Evolutionary conservation across 92 coral and sea anemone species (phyloP).

Genomic region (Palythoa grandiflora): DNA sequence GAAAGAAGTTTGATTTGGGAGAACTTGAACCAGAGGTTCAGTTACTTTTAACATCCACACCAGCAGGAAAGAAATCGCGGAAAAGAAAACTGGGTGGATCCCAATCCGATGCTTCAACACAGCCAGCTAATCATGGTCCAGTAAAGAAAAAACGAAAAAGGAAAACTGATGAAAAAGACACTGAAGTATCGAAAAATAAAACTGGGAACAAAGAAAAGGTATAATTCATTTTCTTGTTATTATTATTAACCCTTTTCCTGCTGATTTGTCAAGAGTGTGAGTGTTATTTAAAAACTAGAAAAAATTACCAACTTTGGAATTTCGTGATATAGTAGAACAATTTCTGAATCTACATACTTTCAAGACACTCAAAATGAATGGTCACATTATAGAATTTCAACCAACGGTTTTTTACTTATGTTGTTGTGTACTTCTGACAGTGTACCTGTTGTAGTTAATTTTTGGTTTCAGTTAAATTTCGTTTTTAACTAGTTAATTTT

Average conservation of each 20-base stretch:
- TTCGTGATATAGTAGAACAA: background rate
- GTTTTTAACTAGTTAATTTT: too few relatives aligned
- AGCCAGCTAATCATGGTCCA: background rate
- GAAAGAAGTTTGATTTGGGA: slow-evolving; percentile 89
- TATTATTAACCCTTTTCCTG: background rate
- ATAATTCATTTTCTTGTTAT: background rate
- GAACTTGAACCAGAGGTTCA: slow-evolving; percentile 73
- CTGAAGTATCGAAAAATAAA: slow-evolving; percentile 31
- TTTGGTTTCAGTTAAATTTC: too few relatives aligned
- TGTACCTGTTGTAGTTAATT: too few relatives aligned
- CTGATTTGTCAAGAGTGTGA: too few relatives aligned
- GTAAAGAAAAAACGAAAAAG: slow-evolving; percentile 75
- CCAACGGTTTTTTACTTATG: too few relatives aligned
- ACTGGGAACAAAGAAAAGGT: slow-evolving; percentile 55
- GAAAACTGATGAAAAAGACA: slow-evolving; percentile 54
- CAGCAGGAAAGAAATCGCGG: slow-evolving; percentile 60
- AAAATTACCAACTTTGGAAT: too few relatives aligned
- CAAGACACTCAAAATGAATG: too few relatives aligned
- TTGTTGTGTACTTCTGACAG: too few relatives aligned
- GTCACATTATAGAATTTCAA: too few relatives aligned
- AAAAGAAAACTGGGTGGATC: slow-evolving; percentile 77
- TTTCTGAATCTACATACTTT: too few relatives aligned
- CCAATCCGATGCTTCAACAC: slow-evolving; percentile 42
- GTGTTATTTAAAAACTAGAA: too few relatives aligned
- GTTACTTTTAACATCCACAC: slow-evolving; percentile 62